Conservation (phyloP, 2,113 vertebrate genomes). For the Seriola aureovittata region DNA sequence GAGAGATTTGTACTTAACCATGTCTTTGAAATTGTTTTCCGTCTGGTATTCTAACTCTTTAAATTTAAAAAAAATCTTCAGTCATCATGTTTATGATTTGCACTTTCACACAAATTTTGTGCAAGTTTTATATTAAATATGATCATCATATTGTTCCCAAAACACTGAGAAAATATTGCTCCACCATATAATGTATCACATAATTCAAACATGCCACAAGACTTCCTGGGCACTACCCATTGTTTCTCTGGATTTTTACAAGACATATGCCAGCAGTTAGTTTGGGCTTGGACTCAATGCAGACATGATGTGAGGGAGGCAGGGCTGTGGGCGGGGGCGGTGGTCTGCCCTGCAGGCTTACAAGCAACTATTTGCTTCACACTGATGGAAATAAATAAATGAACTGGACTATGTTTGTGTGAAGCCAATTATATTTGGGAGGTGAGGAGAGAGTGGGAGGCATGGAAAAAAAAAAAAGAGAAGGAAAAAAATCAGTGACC, state of each 20-base stretch:
- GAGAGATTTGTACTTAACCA: not conserved
- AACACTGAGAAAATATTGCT: not conserved
- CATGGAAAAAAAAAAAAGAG: not conserved
- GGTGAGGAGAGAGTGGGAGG: slow-evolving; percentile 37
- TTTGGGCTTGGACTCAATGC: slow-evolving; percentile 18
- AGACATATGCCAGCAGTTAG: slow-evolving; percentile 2
- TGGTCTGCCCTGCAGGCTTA: slow-evolving; percentile 63
- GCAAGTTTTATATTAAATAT: not conserved
- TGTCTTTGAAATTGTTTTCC: not conserved
- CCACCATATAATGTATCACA: not conserved
- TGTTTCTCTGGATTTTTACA: slow-evolving; percentile 2
- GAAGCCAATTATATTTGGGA: slow-evolving; percentile 73
- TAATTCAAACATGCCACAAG: not conserved
- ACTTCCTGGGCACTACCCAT: not conserved
- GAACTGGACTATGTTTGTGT: slow-evolving; percentile 76
- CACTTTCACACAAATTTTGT: not conserved
- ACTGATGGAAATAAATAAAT: slow-evolving; percentile 80
- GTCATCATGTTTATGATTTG: not conserved
- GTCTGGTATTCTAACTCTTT: not conserved
- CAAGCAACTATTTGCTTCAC: slow-evolving; percentile 68
- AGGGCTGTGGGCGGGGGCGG: not conserved
- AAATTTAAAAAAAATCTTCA: not conserved
- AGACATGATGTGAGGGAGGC: slow-evolving; percentile 15
- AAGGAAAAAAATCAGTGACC: not conserved
- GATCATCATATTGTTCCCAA: no score